Percentiles rank a stretch among this genome's conserved stretches.
These are phyloP conservation scores for Oceanodroma tethys DNA, from an alignment of 2,113 vertebrate genomes.

Conservation along the genomic window DNA sequence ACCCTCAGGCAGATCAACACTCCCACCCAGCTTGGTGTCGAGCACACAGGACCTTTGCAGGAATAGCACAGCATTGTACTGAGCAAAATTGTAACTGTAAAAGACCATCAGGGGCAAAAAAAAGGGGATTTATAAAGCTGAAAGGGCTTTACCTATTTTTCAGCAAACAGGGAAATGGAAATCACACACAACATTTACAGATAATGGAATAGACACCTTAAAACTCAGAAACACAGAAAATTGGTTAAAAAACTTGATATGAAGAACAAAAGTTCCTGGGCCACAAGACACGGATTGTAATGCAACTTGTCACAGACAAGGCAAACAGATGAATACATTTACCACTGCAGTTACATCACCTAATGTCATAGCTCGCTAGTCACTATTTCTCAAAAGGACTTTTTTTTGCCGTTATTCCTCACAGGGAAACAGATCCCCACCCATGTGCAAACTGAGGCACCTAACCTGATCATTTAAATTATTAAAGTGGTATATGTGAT, in stretches of 20 bases:
- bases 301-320: background rate
- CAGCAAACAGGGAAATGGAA: background rate
- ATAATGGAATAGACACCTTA: background rate
- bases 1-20: no score
- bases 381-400: background rate
- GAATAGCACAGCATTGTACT: background rate
- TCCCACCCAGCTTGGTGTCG: no score
- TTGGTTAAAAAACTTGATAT: background rate
- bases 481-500: background rate
- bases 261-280: background rate
- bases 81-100: background rate
- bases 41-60: background rate
- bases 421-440: background rate
- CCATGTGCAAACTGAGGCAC: background rate
- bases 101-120: rapidly evolving
- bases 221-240: background rate
- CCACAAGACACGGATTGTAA: background rate
- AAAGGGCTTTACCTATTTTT: background rate
- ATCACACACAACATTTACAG: background rate
- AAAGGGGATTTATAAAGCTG: background rate
- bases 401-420: background rate
- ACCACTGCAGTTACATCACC: background rate
- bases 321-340: background rate
- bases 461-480: background rate
- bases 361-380: background rate